These are phyloP conservation scores for Xanthorhoe spadicearia DNA, from an alignment of 2,888 invertebrate species.

Conservation along the genomic window DNA sequence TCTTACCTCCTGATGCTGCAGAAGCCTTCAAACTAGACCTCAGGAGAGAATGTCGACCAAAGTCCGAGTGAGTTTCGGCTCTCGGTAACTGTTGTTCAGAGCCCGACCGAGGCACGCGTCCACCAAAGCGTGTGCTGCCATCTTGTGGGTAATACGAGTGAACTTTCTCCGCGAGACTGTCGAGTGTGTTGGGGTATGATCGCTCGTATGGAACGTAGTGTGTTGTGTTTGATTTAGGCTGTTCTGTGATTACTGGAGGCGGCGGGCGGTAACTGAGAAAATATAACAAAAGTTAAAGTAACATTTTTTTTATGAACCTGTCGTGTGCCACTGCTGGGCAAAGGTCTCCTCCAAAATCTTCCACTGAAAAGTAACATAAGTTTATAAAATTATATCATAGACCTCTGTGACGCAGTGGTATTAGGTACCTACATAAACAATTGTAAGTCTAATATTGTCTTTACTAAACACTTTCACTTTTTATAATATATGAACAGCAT, in stretches of 20 bases:
- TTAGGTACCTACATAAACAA: too few relatives aligned
- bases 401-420: too few relatives aligned
- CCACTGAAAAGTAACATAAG: too few relatives aligned
- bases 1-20: constrained; percentile 66
- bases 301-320: too few relatives aligned
- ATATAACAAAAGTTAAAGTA: neutral
- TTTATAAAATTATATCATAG: too few relatives aligned
- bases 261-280: constrained; percentile 89
- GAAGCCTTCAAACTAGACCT: constrained; percentile 91
- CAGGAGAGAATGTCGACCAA: constrained; percentile 92
- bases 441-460: too few relatives aligned
- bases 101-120: constrained; percentile 92
- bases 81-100: constrained; percentile 96
- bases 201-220: constrained; percentile 95
- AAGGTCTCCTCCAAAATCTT: too few relatives aligned
- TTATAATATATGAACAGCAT: too few relatives aligned
- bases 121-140: constrained; percentile 75
- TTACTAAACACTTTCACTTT: too few relatives aligned
- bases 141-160: constrained; percentile 91
- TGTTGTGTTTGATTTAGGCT: constrained; percentile 91
- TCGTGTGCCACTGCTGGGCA: too few relatives aligned
- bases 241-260: constrained; percentile 95
- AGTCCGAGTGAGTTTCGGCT: constrained; percentile 93
- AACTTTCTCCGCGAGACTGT: constrained; percentile 96
- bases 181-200: constrained; percentile 93